Evolutionary conservation across 2,113 vertebrate genomes (phyloP), one percentile per base, ranked within the genome.

Genomic region (Zosterops pallidus): DNA sequence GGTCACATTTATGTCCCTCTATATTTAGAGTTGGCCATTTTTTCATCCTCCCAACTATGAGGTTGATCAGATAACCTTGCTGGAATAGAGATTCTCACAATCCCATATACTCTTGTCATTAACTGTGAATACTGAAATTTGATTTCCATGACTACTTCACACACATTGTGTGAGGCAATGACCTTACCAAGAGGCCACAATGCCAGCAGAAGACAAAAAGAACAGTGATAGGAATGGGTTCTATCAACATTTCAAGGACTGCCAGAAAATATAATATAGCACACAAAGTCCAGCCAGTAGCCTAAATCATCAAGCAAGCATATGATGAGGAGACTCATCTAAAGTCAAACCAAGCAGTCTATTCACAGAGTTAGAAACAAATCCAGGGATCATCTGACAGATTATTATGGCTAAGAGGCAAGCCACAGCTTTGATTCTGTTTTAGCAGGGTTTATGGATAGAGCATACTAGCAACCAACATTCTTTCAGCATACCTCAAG

Each of bases 391-490:
- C 8, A 84, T 23, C 25, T 33, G 22, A 6, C 7, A 75, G 22
- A 64, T 50, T 56, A 56, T 15, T 37, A 21, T 9, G 41, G 5
- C 31, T 46, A 75, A 44, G 41, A 65, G 19, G 5, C 9, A 75
- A 42, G 9, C 14, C 4, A 39, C 3, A 12, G 12, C 15, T 85
- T 71, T 52, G 71, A 4, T 8, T 71, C 14, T 56, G 4, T 13
- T 62, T 57, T 31, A 42, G 19, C 5, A 37, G 12, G 3, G 2
- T 35, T 13, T 13, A 44, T 31, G 3, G 3, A 15, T 4, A 52
- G 5, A 7, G 3, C 12, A 20, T 10, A 0, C 12, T 17, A 60
- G 7, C 37, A 12, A 31, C 8, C 13, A 76, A 10, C 13, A 16
- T 9, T 52, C 14, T 25, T 33, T 31, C 8, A 63, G 12, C 11